Conservation (phyloP, 2,797 vertebrate species). For the Saxicola maurus region DNA sequence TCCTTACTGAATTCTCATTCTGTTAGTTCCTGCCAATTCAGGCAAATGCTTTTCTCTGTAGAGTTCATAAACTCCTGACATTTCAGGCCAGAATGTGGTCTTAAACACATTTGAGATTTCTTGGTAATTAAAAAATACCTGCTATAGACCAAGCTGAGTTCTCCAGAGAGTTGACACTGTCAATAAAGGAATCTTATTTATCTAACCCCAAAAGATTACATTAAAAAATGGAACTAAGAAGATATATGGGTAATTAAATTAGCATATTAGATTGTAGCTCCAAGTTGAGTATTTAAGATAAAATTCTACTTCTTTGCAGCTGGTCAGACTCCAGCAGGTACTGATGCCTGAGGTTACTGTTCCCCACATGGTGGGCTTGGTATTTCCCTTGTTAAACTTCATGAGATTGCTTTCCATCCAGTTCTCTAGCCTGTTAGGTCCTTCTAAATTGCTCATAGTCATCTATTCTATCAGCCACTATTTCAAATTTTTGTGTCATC, state of each 20-base stretch:
- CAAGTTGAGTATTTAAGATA: neutral
- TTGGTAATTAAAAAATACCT: neutral
- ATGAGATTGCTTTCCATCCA: neutral
- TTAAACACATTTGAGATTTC: neutral
- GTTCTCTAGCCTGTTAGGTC: neutral
- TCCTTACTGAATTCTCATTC: neutral
- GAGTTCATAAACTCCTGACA: neutral
- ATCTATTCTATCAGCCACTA: neutral
- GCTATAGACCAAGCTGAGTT: neutral
- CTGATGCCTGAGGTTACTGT: neutral
- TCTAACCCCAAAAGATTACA: neutral
- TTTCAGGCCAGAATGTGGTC: neutral
- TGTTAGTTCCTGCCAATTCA: neutral
- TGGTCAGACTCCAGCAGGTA: neutral
- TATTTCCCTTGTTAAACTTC: neutral
- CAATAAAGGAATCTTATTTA: neutral
- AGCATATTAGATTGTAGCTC: neutral
- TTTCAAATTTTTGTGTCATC: neutral
- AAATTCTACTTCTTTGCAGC: neutral
- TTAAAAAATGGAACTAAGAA: neutral
- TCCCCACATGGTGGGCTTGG: neutral
- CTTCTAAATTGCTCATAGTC: neutral
- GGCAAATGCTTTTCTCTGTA: neutral
- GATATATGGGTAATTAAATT: neutral
- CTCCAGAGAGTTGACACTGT: neutral